A percentile compares a stretch with the other conserved stretches of the same genome.
Evolutionary conservation across 2,888 invertebrate species (phyloP).

Genomic region (Poecilus cupreus): DNA sequence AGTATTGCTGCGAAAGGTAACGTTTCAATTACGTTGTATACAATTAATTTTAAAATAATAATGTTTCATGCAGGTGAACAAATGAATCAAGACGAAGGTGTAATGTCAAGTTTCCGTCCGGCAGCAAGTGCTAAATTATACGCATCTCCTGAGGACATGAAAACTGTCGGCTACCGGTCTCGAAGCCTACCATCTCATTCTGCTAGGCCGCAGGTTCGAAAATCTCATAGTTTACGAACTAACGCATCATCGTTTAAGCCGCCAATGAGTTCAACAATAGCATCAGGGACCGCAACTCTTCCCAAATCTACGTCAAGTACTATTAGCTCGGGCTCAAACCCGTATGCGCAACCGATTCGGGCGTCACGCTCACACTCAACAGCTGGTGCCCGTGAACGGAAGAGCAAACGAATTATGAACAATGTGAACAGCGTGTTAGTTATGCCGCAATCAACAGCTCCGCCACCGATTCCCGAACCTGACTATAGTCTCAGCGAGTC

Average conservation of each 20-base stretch:
- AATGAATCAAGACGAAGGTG: slow-evolving; percentile 67
- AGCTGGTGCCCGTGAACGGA: slow-evolving; percentile 63
- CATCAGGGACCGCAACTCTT: slow-evolving; percentile 69
- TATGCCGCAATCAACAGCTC: slow-evolving; percentile 66
- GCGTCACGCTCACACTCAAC: slow-evolving; percentile 71
- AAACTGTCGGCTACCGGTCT: slow-evolving; percentile 80
- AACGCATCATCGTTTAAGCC: slow-evolving; percentile 73
- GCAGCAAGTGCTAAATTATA: slow-evolving; percentile 89
- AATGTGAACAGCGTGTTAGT: slow-evolving; percentile 55
- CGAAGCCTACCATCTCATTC: slow-evolving; percentile 75
- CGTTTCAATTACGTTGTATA: not conserved
- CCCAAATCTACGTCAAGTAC: slow-evolving; percentile 63
- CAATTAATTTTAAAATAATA: not conserved
- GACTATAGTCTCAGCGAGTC: slow-evolving; percentile 93
- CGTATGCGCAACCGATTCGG: slow-evolving; percentile 78
- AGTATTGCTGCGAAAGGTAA: slow-evolving; percentile 68
- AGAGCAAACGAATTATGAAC: slow-evolving; percentile 47
- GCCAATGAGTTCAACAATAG: slow-evolving; percentile 73
- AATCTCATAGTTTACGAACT: slow-evolving; percentile 78
- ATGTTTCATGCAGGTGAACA: slow-evolving; percentile 8
- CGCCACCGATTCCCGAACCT: slow-evolving; percentile 92
- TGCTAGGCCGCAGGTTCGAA: slow-evolving; percentile 77
- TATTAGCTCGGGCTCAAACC: slow-evolving; percentile 68
- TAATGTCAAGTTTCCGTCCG: slow-evolving; percentile 93
- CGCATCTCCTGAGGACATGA: slow-evolving; percentile 91